These are phyloP conservation scores for Varecia variegata DNA, from an alignment of 2,797 vertebrate species.

Conservation along the genomic window DNA sequence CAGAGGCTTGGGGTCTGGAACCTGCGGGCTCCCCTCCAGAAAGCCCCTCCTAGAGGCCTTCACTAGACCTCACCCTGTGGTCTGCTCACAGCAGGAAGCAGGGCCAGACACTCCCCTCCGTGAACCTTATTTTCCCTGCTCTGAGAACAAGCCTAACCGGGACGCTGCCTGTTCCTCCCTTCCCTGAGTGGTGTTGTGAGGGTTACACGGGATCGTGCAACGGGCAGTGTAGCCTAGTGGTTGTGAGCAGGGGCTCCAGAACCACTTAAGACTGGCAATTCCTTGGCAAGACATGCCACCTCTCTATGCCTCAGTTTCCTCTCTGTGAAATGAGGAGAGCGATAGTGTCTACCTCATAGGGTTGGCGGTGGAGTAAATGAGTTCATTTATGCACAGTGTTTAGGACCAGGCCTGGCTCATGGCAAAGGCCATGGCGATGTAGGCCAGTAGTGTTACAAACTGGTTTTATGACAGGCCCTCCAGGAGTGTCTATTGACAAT, in stretches of 20 bases:
- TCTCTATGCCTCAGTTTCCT: not conserved
- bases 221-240: rapidly evolving
- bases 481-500: not conserved
- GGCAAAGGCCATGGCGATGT: not conserved
- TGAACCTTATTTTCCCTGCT: not conserved
- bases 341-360: not conserved
- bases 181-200: rapidly evolving
- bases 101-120: not conserved
- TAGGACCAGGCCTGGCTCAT: not conserved
- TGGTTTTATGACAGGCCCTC: not conserved
- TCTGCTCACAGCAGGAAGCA: not conserved
- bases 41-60: not conserved
- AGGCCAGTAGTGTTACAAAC: not conserved
- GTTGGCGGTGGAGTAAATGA: not conserved
- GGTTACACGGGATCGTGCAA: not conserved
- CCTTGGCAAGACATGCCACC: not conserved
- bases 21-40: rapidly evolving
- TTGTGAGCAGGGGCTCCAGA: not conserved
- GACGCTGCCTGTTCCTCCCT: too few relatives aligned
- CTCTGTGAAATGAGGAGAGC: not conserved
- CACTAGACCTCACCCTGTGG: not conserved
- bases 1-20: not conserved
- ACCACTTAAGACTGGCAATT: not conserved
- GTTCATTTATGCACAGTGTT: not conserved
- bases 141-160: not conserved